Base-by-base conservation (phyloP, 2,113 vertebrate genomes). In the Catharus fuscescens region DNA sequence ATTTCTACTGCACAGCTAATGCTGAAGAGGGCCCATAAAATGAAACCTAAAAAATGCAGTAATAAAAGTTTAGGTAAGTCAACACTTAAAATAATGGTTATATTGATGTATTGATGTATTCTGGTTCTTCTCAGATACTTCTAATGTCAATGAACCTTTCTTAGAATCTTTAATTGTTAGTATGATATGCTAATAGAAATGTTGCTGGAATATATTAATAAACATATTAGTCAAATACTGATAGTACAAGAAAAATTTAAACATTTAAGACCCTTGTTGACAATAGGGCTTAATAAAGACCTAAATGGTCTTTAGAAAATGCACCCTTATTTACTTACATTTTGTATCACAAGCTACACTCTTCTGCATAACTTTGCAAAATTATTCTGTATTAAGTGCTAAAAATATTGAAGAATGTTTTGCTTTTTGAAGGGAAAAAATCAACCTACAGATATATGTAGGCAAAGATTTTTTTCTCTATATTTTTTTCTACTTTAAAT, bases 1-100 rank as follows among this genome's bases (percentile, higher is more conserved):
- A 96, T 98, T 87, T 97, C 98, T 89, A 99, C 99, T 65, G 99
- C 98, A 78, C 98, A 98, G 28, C 97, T 99, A 79, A 99, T 99
- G 98, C 97, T 99, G 67, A 99, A 98, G 95, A 98, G 99, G 95
- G 99, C 99, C 62, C 96, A 98, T 86, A 99, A 98, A 97, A 99
- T 99, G 99, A 98, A 98, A 85, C 96, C 98, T 14, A 98, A 98
- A 89, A 99, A 98, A 92, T 92, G 95, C 28, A 95, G 84, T 88
- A 88, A 92, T 79, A 98, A 96, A 95, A 98, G 92, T 86, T 67
- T 94, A 77, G 98, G 99, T 99, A 93, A 97, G 98, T 97, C 38
- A 94, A 80, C 23, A 62, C 26, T 74, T 91, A 66, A 79, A 85
- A 42, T 69, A 77, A 36, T 48, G 2, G 2, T 67, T 79, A 25